Base-by-base conservation (phyloP, 2,797 vertebrate genomes). In the Eptatretus atami region DNA sequence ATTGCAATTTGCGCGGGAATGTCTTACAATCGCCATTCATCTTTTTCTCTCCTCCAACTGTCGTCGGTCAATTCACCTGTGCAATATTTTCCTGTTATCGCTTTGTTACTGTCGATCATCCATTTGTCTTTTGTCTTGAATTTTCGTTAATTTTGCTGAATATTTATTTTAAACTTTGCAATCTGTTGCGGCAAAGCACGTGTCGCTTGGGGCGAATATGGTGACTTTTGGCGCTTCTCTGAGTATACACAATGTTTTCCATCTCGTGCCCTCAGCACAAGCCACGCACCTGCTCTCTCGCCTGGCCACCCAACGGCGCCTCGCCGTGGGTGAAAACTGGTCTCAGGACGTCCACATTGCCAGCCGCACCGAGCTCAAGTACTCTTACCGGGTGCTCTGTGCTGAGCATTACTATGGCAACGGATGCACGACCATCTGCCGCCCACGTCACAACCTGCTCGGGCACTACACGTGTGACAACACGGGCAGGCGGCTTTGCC, bases 391-490 rank as follows among this genome's bases (percentile, higher is more conserved):
- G 69, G 94, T 96, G 2, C 76, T 87, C 63, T 96, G 90, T 0
- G 88, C 95, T 0, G 90, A 96, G 70, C 82, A 96, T 68, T 96
- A 96, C 75, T 96, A 92, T 0, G 90, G 90, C 12, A 88, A 96
- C 2, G 87, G 88, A 25, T 96, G 90, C 74, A 94, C 90, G 0
- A 88, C 90, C 66, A 90, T 95, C 74, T 96, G 90, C 69, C 81
- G 90, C 1, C 85, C 90, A 11, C 71, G 88, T 8, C 87, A 95
- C 0, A 88, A 96, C 12, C 81, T 86, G 31, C 95, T 96, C 2
- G 90, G 90, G n/a, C 90, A 96, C 74, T 96, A 94, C 74, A 84
- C 81, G 66, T 96, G 90, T 0, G 86, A 86, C 67, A 88, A 96
- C 67, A 79, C 83, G 2, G 90, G 90, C 1, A 87, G 93, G 69